phyloP scores from a whole-genome alignment of 2,888 invertebrate species.

The Minunthozetes semirufus region DNA sequence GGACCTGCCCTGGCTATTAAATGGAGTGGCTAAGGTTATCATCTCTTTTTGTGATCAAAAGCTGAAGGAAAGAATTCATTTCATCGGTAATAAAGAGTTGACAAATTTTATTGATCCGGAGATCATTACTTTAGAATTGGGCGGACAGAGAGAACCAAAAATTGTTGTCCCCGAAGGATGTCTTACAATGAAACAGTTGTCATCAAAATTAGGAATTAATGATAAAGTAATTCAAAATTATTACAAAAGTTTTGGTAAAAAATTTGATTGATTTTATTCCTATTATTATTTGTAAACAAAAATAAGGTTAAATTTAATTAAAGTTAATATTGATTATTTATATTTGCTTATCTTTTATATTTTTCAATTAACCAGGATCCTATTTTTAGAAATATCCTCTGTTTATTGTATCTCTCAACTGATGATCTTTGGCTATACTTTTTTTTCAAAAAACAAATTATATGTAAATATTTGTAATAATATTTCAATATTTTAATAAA shows the following conservation, averaged over 20 bases:
- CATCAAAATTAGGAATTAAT: neutral
- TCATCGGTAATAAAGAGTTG: neutral
- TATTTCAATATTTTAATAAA: too few species aligned
- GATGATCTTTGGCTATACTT: too few species aligned
- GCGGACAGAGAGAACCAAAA: constrained; percentile 8
- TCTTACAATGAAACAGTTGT: neutral
- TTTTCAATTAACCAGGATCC: too few species aligned
- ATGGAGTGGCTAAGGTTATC: neutral
- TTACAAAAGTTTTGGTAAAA: constrained; percentile 20
- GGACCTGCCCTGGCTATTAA: constrained; percentile 25
- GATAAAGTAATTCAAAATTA: constrained; percentile 22
- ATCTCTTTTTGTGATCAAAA: neutral
- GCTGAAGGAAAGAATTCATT: neutral
- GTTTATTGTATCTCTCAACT: too few species aligned
- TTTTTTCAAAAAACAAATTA: too few species aligned
- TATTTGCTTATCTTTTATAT: too few species aligned
- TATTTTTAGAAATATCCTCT: too few species aligned
- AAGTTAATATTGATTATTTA: too few species aligned
- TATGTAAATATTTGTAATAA: too few species aligned
- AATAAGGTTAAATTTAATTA: too few species aligned
- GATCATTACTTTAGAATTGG: neutral
- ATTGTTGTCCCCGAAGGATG: neutral
- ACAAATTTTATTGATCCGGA: neutral
- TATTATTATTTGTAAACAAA: too few species aligned
- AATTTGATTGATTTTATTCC: too few species aligned